A percentile compares a stretch with the other conserved stretches of the same genome.
Conservation (phyloP, 2,888 invertebrate species). For the Trissolcus brochymenae region DNA sequence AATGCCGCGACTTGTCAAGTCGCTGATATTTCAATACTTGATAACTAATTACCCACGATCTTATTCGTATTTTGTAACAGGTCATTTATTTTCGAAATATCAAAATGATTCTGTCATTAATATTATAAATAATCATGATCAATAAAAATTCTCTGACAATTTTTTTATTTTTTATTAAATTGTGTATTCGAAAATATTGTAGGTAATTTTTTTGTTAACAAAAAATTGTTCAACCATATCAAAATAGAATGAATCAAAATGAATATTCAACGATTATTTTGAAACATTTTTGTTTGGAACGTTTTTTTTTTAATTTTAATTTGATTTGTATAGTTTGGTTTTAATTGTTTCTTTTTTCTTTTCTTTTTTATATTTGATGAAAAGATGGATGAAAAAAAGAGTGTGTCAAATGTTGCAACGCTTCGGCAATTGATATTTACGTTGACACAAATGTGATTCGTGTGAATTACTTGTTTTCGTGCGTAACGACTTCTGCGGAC, state of each 20-base stretch:
- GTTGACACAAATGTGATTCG: conserved; percentile 28
- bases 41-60: conserved; percentile 57
- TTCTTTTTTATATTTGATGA: no score
- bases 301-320: no score
- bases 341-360: not conserved
- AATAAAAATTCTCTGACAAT: no score
- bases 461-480: conserved; percentile 38
- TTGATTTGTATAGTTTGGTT: no score
- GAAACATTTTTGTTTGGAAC: no score
- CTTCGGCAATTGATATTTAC: conserved; percentile 15
- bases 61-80: conserved; percentile 7
- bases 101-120: not conserved
- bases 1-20: conserved; percentile 43
- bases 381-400: no score
- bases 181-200: no score
- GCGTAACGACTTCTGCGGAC: conserved; percentile 42
- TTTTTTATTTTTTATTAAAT: no score
- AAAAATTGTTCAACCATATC: not conserved
- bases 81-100: not conserved
- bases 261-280: no score
- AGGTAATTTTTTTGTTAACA: not conserved
- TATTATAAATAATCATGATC: not conserved
- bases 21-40: conserved; percentile 20
- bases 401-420: conserved; percentile 30
- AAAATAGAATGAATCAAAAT: not conserved